phyloP scores from a whole-genome alignment of 1,140 invertebrate genomes.

The Formica selysi region DNA sequence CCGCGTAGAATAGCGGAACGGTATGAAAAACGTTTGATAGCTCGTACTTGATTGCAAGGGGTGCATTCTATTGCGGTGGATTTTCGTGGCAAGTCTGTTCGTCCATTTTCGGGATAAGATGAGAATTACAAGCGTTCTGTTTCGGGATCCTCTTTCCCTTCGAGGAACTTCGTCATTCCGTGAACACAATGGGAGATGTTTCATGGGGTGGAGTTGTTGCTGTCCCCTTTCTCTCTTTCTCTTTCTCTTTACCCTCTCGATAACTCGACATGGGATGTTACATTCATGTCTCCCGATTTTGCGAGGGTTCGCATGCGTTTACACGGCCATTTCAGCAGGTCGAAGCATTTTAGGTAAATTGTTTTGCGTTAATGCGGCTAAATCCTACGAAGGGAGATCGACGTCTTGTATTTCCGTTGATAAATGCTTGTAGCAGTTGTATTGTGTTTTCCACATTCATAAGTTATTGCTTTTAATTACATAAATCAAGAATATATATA shows the following conservation, averaged over 20 bases:
- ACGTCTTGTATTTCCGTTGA: constrained; percentile 30
- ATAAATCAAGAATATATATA: constrained; percentile 9
- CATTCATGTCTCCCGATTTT: constrained; percentile 54
- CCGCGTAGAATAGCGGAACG: neutral
- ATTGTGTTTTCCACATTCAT: constrained; percentile 3
- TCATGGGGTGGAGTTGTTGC: constrained; percentile 41
- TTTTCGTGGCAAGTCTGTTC: constrained; percentile 53
- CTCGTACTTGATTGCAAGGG: constrained; percentile 75
- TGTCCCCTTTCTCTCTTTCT: constrained; percentile 34
- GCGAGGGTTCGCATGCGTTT: constrained; percentile 64
- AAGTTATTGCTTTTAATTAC: neutral
- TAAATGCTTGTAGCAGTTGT: constrained; percentile 5
- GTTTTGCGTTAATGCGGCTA: constrained; percentile 73
- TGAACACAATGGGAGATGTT: constrained; percentile 73
- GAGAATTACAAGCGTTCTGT: constrained; percentile 79
- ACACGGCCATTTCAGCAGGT: constrained; percentile 67
- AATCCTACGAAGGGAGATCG: constrained; percentile 27
- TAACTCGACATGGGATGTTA: constrained; percentile 52
- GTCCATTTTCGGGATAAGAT: constrained; percentile 81
- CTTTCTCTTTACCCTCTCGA: constrained; percentile 20
- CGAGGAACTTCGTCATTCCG: constrained; percentile 36
- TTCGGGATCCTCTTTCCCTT: constrained; percentile 70
- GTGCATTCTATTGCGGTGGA: constrained; percentile 64
- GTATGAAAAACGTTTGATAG: constrained; percentile 75
- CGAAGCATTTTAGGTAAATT: constrained; percentile 79